These are phyloP conservation scores for Heliconius charithonia DNA, from an alignment of 2,888 invertebrate species.

Conservation along the genomic window DNA sequence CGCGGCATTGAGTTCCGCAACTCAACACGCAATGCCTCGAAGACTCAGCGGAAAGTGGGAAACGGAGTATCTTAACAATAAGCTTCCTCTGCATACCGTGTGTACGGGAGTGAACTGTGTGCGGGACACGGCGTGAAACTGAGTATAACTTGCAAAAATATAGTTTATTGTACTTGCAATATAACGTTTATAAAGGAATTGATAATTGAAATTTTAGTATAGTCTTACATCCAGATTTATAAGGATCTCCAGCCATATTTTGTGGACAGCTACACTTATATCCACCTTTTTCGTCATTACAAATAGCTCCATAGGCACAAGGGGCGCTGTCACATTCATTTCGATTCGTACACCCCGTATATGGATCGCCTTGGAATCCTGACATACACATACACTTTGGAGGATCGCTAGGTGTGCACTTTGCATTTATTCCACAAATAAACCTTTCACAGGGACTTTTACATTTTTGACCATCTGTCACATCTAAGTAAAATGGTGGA, in stretches of 20 bases:
- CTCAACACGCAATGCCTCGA: too few relatives aligned
- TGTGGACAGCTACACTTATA: conserved; percentile 93
- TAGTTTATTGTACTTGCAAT: neutral
- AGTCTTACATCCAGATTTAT: conserved; percentile 90
- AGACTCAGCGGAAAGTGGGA: too few relatives aligned
- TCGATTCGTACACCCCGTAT: conserved; percentile 92
- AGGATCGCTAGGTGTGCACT: conserved; percentile 94
- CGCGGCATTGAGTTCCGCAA: too few relatives aligned
- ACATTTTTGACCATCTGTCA: conserved; percentile 91
- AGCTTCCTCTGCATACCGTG: too few relatives aligned
- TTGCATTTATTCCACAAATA: conserved; percentile 94
- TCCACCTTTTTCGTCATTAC: conserved; percentile 93
- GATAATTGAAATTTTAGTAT: neutral
- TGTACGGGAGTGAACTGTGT: too few relatives aligned
- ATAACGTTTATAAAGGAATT: neutral
- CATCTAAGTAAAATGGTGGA: conserved; percentile 94
- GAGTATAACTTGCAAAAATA: conserved; percentile 5
- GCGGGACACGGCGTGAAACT: too few relatives aligned
- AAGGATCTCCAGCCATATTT: conserved; percentile 93
- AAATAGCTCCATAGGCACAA: conserved; percentile 94
- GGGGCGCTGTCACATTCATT: conserved; percentile 94
- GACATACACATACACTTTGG: conserved; percentile 94
- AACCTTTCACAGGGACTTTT: conserved; percentile 96
- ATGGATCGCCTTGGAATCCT: conserved; percentile 93
- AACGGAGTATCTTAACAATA: too few relatives aligned